Percentiles rank a stretch among this genome's conserved stretches.
Conservation (phyloP, 2,888 invertebrate species). For the Rhingia rostrata region DNA sequence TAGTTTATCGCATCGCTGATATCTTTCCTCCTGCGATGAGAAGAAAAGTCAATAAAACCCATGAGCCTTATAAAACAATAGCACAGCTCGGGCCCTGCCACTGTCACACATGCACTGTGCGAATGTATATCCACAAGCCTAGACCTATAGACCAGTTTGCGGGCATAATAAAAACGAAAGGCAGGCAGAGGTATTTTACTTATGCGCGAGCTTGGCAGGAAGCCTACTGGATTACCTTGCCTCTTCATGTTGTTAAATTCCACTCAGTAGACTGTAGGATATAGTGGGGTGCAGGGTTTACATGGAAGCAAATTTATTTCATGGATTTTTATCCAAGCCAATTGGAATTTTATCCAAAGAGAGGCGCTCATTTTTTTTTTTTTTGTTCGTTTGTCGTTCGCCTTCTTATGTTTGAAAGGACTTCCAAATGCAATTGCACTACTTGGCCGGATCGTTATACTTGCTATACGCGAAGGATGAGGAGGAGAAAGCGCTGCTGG, state of each 20-base stretch:
- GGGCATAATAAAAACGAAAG: constrained; percentile 47
- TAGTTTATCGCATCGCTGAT: constrained; percentile 69
- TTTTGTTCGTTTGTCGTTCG: too few species aligned
- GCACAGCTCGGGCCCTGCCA: constrained; percentile 11
- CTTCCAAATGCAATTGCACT: constrained; percentile 38
- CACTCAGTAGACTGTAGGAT: constrained; percentile 9
- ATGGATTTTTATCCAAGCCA: constrained; percentile 63
- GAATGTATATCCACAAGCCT: background rate
- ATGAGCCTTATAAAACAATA: constrained; percentile 69
- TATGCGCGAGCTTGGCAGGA: constrained; percentile 70
- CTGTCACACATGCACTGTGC: background rate
- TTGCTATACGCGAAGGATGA: constrained; percentile 15
- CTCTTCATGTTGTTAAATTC: constrained; percentile 68
- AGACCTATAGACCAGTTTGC: constrained; percentile 15
- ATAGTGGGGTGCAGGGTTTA: background rate
- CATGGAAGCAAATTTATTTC: constrained; percentile 64
- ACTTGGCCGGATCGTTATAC: constrained; percentile 42
- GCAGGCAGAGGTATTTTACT: constrained; percentile 56
- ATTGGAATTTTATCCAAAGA: constrained; percentile 60
- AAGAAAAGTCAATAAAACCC: constrained; percentile 72
- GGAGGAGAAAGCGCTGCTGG: constrained; percentile 25
- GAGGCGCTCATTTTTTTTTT: constrained; percentile 36
- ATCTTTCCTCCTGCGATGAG: constrained; percentile 33
- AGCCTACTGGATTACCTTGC: constrained; percentile 72
- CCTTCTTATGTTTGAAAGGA: constrained; percentile 16